These are phyloP conservation scores for Rutpela maculata DNA, from an alignment of 2,888 invertebrate species.

Conservation along the genomic window DNA sequence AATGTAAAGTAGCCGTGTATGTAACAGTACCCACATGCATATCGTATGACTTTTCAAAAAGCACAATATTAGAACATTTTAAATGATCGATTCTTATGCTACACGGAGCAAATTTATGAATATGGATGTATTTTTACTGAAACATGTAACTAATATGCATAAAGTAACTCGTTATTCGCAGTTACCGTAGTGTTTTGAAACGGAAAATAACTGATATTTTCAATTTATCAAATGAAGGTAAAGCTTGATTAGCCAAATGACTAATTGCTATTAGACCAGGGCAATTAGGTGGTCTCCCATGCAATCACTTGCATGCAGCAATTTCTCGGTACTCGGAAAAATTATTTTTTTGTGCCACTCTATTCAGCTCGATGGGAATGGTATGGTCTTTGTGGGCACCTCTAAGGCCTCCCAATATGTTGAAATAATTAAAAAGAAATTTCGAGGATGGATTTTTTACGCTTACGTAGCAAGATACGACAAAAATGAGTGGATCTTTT, in stretches of 20 bases:
- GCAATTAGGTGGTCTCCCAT: too few relatives aligned
- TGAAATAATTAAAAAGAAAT: too few relatives aligned
- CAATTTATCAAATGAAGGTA: background rate
- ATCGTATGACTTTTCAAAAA: slow-evolving; percentile 2
- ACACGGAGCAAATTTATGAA: background rate
- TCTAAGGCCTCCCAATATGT: too few relatives aligned
- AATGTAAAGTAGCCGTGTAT: slow-evolving; percentile 2
- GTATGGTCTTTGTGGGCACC: too few relatives aligned
- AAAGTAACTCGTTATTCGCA: background rate
- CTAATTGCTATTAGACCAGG: too few relatives aligned
- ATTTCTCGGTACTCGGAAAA: too few relatives aligned
- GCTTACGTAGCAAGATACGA: too few relatives aligned
- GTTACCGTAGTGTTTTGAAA: background rate
- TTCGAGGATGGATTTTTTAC: too few relatives aligned
- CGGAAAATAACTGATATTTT: background rate
- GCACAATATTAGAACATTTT: background rate
- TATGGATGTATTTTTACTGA: background rate
- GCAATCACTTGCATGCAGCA: too few relatives aligned
- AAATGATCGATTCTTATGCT: background rate
- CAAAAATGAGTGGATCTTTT: too few relatives aligned
- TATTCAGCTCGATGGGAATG: too few relatives aligned
- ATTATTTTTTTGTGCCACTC: too few relatives aligned
- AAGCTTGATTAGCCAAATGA: background rate
- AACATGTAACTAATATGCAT: background rate
- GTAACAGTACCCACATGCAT: background rate